Percentiles rank a stretch among this genome's conserved stretches.
Conservation (phyloP, 2,888 invertebrate species). For the Rapana venosa region DNA sequence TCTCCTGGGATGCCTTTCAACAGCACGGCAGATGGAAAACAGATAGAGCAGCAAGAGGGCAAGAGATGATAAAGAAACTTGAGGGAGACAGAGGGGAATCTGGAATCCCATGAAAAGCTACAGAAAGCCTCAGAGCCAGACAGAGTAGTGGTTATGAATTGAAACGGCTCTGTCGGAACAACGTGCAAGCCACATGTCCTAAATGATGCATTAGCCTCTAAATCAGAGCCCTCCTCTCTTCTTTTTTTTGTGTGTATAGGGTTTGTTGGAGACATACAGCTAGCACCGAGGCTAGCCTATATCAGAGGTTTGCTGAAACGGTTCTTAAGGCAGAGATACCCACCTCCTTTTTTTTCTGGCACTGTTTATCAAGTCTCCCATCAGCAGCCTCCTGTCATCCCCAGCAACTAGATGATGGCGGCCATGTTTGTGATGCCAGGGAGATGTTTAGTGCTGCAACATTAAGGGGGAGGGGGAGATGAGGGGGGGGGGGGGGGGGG, state of each 20-base stretch:
- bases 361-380: neutral
- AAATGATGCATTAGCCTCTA: slow-evolving; percentile 13
- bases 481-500: neutral
- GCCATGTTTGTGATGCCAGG: slow-evolving; percentile 16
- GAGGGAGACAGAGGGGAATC: too few species aligned
- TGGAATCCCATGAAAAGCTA: too few species aligned
- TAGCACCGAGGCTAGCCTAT: too few species aligned
- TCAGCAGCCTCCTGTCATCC: neutral
- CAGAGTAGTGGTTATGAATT: too few species aligned
- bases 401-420: neutral
- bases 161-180: neutral
- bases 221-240: neutral
- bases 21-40: neutral
- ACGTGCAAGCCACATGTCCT: slow-evolving; percentile 14
- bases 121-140: too few species aligned
- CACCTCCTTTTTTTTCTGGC: neutral
- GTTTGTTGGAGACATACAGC: neutral
- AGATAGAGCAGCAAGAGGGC: neutral
- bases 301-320: too few species aligned
- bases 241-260: neutral
- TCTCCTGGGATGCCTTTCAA: neutral
- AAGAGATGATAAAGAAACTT: neutral
- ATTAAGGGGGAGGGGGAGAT: neutral
- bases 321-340: too few species aligned
- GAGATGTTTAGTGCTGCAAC: slow-evolving; percentile 22